Percentiles rank a stretch among this genome's conserved stretches.
These are phyloP conservation scores for Chalcis sispes DNA, from an alignment of 2,888 invertebrate genomes.

Conservation along the genomic window DNA sequence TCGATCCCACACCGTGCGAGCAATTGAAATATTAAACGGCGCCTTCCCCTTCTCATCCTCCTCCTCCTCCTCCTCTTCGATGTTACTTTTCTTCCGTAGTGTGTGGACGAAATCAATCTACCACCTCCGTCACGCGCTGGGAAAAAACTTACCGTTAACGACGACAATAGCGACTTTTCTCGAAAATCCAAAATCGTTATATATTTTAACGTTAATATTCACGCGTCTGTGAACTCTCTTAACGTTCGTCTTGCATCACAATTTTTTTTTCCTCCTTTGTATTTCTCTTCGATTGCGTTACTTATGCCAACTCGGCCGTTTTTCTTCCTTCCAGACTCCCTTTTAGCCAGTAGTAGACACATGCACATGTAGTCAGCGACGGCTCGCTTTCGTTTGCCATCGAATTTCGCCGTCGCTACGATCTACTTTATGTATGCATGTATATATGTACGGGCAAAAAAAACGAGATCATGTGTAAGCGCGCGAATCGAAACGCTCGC, in stretches of 20 bases:
- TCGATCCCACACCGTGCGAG: slow-evolving; percentile 32
- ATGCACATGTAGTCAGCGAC: no score
- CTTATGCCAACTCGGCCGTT: slow-evolving; percentile 18
- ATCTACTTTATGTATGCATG: no score
- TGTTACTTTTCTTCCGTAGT: no score
- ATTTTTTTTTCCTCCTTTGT: not conserved
- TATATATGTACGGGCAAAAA: not conserved
- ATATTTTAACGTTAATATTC: not conserved
- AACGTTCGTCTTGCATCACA: not conserved
- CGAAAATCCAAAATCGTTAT: not conserved
- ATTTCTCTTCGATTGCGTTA: slow-evolving; percentile 20
- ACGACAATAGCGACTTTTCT: no score
- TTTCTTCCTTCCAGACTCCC: not conserved
- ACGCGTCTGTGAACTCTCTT: not conserved
- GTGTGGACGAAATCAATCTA: slow-evolving; percentile 12
- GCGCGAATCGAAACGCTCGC: not conserved
- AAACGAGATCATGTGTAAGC: no score
- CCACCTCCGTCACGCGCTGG: not conserved
- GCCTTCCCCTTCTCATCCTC: not conserved
- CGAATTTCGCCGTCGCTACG: no score
- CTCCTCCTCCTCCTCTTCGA: no score
- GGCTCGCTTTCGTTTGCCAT: no score
- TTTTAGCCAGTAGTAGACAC: no score
- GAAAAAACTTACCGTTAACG: not conserved
- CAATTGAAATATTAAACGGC: slow-evolving; percentile 49